These are phyloP conservation scores for Xiphophorus birchmanni DNA, from an alignment of 2,797 vertebrate genomes.

Conservation along the genomic window DNA sequence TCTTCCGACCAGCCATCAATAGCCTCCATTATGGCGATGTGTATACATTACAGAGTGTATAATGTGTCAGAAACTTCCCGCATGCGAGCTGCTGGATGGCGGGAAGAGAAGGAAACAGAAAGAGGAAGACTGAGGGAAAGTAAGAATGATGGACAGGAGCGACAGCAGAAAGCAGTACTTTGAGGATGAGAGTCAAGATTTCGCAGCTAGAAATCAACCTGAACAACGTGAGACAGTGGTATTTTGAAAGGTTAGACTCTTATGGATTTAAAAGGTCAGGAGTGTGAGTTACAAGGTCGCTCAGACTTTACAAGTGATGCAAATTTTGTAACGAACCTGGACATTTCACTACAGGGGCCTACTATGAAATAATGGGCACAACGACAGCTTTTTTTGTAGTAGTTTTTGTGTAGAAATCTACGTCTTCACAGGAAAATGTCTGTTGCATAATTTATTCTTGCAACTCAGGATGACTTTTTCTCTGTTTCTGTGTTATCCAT, in stretches of 20 bases:
- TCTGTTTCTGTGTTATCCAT: background rate
- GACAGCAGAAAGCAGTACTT: conserved; percentile 51
- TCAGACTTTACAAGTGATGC: conserved; percentile 8
- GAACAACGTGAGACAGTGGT: background rate
- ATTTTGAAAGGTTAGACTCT: conserved; percentile 18
- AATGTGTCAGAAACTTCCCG: conserved; percentile 80
- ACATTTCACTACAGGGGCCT: background rate
- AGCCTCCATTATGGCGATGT: conserved; percentile 74
- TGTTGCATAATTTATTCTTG: background rate
- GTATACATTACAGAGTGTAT: conserved; percentile 84
- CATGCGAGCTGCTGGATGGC: conserved; percentile 61
- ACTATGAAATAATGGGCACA: background rate
- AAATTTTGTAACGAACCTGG: conserved; percentile 1
- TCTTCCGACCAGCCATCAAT: conserved; percentile 76
- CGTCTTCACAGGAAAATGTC: background rate
- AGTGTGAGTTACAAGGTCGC: conserved; percentile 14
- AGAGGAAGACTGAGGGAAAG: conserved; percentile 29
- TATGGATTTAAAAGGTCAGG: conserved; percentile 2
- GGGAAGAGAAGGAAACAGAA: conserved; percentile 66
- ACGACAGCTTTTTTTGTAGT: background rate
- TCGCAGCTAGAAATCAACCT: conserved; percentile 10
- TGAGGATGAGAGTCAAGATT: conserved; percentile 25
- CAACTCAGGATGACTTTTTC: background rate
- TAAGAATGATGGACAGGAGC: conserved; percentile 61
- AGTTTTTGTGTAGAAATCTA: background rate